Evolutionary conservation across 2,113 vertebrate genomes (phyloP).

Genomic region (Daboia siamensis): DNA sequence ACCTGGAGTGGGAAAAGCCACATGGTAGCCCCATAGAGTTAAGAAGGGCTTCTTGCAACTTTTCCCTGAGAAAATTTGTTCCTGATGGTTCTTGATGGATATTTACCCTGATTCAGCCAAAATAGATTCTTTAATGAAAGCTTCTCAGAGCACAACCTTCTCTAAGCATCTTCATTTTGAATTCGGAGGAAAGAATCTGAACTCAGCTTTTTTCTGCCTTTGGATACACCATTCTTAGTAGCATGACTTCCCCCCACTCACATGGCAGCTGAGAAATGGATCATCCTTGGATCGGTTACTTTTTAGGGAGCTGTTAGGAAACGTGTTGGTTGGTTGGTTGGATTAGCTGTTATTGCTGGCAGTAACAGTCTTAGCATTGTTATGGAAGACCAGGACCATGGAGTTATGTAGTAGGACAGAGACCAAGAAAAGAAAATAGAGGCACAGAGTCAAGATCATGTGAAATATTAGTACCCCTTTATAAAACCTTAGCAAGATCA

Average conservation of each 20-base stretch:
- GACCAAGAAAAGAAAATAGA: background rate
- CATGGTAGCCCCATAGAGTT: background rate
- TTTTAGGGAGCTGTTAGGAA: background rate
- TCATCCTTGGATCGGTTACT: background rate
- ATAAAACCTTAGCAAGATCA: background rate
- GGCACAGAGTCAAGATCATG: background rate
- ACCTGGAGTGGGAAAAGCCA: fast-evolving
- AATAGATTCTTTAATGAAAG: background rate
- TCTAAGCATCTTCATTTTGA: background rate
- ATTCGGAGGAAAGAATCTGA: background rate
- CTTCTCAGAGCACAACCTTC: background rate
- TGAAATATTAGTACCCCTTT: background rate
- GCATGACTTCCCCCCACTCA: background rate
- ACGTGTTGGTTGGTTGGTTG: background rate
- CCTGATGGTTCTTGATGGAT: background rate
- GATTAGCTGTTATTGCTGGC: background rate
- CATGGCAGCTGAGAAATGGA: background rate
- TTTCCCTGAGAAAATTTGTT: background rate
- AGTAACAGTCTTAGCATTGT: background rate
- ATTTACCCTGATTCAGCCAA: background rate
- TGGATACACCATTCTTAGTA: background rate
- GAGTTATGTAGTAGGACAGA: background rate
- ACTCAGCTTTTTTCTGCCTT: background rate
- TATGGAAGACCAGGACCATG: background rate
- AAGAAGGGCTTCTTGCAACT: no score